Conservation (phyloP, 2,797 vertebrate genomes). For the Lepus oiostolus region DNA sequence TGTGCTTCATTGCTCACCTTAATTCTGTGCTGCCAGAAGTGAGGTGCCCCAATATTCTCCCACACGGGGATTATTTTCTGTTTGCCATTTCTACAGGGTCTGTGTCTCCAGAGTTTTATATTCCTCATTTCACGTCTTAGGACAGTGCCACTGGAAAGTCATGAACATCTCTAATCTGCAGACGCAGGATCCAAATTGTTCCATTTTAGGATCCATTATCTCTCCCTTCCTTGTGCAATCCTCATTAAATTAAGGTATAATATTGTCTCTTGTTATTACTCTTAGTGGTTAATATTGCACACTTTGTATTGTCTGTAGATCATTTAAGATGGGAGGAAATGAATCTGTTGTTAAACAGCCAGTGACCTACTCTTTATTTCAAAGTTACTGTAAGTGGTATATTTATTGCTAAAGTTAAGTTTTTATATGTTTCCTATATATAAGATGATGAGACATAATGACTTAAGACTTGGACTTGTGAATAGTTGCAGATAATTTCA, state of each 20-base stretch:
- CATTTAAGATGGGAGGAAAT: not conserved
- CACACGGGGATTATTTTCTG: not conserved
- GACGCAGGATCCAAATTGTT: not conserved
- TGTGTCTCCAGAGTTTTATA: not conserved
- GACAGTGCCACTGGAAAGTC: not conserved
- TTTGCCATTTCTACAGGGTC: slow-evolving; percentile 1
- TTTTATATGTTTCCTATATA: too few species aligned
- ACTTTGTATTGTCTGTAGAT: not conserved
- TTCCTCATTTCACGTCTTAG: not conserved
- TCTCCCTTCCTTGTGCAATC: not conserved
- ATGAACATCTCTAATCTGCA: not conserved
- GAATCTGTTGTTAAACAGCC: not conserved
- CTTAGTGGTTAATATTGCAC: not conserved
- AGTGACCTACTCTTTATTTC: not conserved
- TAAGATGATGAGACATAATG: too few species aligned
- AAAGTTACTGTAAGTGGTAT: too few species aligned
- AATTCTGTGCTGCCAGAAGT: slow-evolving; percentile 4
- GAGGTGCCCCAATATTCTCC: not conserved
- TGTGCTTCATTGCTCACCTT: not conserved
- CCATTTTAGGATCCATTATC: not conserved
- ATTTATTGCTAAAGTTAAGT: too few species aligned
- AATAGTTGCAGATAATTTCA: too few species aligned
- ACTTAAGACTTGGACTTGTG: too few species aligned
- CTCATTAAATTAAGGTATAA: slow-evolving; percentile 24
- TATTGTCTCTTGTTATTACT: slow-evolving; percentile 10